These are phyloP conservation scores for Sorex araneus DNA, from an alignment of 2,113 vertebrate species.

Conservation along the genomic window DNA sequence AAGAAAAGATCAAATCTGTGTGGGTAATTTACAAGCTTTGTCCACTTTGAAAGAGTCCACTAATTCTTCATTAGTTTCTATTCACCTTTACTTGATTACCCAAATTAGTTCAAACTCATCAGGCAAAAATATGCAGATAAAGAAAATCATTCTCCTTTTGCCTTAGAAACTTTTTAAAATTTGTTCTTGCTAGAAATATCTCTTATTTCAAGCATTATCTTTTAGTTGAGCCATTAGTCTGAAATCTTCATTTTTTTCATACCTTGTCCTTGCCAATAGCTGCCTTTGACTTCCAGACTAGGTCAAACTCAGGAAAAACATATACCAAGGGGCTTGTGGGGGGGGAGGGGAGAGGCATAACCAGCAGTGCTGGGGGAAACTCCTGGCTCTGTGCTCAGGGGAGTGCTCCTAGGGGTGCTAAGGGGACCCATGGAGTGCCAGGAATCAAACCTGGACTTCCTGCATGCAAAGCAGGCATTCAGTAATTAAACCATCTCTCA, in stretches of 20 bases:
- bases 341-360: too few species aligned
- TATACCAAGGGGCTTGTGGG: background rate
- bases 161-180: constrained; percentile 8
- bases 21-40: background rate
- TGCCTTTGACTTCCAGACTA: constrained; percentile 56
- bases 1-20: background rate
- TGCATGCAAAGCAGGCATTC: too few species aligned
- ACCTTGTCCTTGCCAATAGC: background rate
- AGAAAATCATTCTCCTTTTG: constrained; percentile 25
- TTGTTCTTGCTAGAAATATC: constrained; percentile 52
- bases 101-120: background rate
- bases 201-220: background rate
- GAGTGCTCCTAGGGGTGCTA: too few species aligned
- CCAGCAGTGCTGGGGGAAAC: too few species aligned
- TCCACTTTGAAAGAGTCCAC: constrained; percentile 34
- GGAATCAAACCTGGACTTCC: too few species aligned
- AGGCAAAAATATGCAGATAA: background rate
- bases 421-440: too few species aligned
- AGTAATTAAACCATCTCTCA: too few species aligned
- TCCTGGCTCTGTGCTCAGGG: too few species aligned
- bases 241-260: constrained; percentile 1
- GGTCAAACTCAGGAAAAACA: background rate
- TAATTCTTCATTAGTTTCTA: constrained; percentile 40
- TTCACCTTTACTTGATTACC: constrained; percentile 20
- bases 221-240: constrained; percentile 16